Evolutionary conservation across 2,888 invertebrate genomes (phyloP), one percentile per base, ranked within the genome.

Genomic region (Mystacides longicornis): DNA sequence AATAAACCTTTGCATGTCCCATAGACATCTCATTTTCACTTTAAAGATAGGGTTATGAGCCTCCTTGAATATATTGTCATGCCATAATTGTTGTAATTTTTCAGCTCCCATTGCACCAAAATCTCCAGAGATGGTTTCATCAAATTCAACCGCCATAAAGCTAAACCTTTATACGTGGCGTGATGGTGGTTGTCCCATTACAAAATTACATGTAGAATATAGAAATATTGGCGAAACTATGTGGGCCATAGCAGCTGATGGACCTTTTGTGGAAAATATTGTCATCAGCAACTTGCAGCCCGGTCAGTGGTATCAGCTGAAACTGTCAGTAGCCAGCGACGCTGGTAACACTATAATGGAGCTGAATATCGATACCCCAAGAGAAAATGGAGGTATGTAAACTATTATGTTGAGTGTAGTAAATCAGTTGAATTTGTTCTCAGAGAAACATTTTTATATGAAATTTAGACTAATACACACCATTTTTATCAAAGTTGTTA

Each of bases 101-200:
- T 2, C 68, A 86, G 86, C 81, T 42, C 89, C 90, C 0, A 79
- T 83, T 57, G 73, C 83, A 14, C 87, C 89, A 0, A 81, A 81
- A 55, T 81, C 85, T 31, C 83, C 85, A 59, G 84, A 86, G 62
- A 80, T 90, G 23, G 75, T 91, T 2, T 77, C 82, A 47, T 79
- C 86, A 59, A 92, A 91, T 67, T 82, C 86, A 0, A 89, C 90
- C 0, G 86, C 86, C 1, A 84, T 87, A 18, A 79, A 85, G 51
- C 76, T 92, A 18, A 86, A 88, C 66, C 77, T 92, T 60, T 81
- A 84, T 51, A 82, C 86, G 5, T 92, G 91, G 91, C 82, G 86
- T 19, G 86, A 86, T 64, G 86, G 87, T 1, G 89, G 89, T 42
- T 93, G 92, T 67, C 84, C 88, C 0, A 85, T 92, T 63, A 77